phyloP scores from a whole-genome alignment of 1,140 invertebrate genomes.

The Plectrocnemia conspersa region DNA sequence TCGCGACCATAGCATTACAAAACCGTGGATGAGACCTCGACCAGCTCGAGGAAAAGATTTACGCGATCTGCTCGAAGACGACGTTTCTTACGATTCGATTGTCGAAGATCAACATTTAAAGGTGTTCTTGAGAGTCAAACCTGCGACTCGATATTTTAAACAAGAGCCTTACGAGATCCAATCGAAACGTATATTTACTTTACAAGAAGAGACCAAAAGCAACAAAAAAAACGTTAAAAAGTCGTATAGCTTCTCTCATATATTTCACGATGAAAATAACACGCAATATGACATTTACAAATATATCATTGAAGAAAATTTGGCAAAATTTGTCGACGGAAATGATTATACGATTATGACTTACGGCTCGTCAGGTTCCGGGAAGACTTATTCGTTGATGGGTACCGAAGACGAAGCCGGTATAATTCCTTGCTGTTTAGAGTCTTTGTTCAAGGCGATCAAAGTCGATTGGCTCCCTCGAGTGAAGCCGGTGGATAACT shows the following conservation, averaged over 20 bases:
- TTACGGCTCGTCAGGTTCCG: conserved; percentile 68
- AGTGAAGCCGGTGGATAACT: conserved; percentile 46
- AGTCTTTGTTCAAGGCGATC: conserved; percentile 62
- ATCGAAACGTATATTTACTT: conserved; percentile 1
- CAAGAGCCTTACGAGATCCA: background rate
- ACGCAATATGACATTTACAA: conserved; percentile 22
- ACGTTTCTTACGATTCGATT: background rate
- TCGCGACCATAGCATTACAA: too few species aligned
- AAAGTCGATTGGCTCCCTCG: conserved; percentile 37
- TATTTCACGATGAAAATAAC: conserved; percentile 13
- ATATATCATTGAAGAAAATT: conserved; percentile 19
- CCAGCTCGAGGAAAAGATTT: conserved; percentile 26
- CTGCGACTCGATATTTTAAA: too few species aligned
- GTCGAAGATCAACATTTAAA: conserved; percentile 13
- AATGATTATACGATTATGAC: conserved; percentile 66
- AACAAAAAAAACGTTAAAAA: background rate
- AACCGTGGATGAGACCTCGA: conserved; percentile 10
- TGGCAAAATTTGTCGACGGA: conserved; percentile 22
- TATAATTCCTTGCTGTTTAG: conserved; percentile 68
- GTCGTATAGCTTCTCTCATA: conserved; percentile 26
- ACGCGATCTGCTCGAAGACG: background rate
- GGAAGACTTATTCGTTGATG: conserved; percentile 81
- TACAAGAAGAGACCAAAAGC: background rate
- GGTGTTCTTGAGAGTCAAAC: conserved; percentile 18
- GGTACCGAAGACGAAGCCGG: conserved; percentile 65